Base-by-base conservation (phyloP, 2,888 invertebrate species). In the Trachelus troglodyta region DNA sequence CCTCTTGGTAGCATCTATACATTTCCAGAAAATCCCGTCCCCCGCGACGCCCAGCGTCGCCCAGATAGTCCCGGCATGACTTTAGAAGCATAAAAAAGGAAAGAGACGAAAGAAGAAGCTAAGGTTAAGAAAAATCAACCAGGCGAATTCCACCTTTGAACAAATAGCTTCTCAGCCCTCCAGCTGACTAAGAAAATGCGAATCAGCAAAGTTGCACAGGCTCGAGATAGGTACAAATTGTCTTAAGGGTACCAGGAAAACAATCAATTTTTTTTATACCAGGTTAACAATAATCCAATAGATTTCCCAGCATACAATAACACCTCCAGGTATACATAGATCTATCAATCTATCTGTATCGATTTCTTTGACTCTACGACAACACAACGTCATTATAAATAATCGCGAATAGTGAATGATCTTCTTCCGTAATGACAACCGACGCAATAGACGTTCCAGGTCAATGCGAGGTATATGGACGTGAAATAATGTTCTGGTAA, bases 241-340 rank as follows among this genome's bases (percentile, higher is more conserved):
- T 86, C 86, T 86, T 84, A 84, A 83, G 87, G 86, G 85, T 87
- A 86, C 85, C 82, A 84, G 84, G 86, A 89, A 89, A 88, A 87
- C 88, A 89, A 89, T 89, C 86, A 86, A 87, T 86, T 86, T 85
- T 85, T 85, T 86, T 88, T 85, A 23, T 3, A 23, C 23, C 23
- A 23, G 2, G 6, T 56, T 9, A 23, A 9, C 0, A 56, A 23
- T 56, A 23, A 56, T 56, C 56, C 9, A 23, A 56, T 23, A 9
- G 56, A 56, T 9, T 56, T 56, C 76, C 33, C 77, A 80, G 84
- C 82, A 82, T 83, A 81, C 82, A 80, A 82, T 83, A 82, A 79
- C 81, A 79, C 77, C 40, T 33, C n/a, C 34, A 37, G 76, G 76
- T 76, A 74, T 35, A 35, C 35, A 12, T 73, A 30, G 37, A 71